These are phyloP conservation scores for Deroplatys truncata DNA, from an alignment of 2,888 invertebrate species.

Conservation along the genomic window DNA sequence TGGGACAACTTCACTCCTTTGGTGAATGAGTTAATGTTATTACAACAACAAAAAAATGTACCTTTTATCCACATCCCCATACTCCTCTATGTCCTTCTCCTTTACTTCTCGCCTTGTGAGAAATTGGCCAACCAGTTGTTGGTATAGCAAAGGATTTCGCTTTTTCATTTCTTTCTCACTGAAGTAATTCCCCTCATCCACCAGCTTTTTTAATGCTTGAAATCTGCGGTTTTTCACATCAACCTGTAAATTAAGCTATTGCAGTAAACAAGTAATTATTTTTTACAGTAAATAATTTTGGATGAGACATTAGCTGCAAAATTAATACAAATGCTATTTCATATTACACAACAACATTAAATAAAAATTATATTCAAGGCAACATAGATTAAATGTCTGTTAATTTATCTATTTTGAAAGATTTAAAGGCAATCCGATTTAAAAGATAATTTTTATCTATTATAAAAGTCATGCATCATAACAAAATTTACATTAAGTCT, in stretches of 20 bases:
- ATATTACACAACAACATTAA: no score
- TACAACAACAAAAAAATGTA: neutral
- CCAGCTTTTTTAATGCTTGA: slow-evolving; percentile 71
- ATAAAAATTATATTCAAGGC: no score
- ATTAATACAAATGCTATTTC: no score
- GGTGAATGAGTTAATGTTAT: neutral
- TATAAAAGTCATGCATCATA: no score
- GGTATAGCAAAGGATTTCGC: slow-evolving; percentile 83
- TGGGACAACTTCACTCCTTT: no score
- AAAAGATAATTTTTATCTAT: no score
- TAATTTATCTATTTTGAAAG: no score
- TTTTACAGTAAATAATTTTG: neutral
- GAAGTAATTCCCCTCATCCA: slow-evolving; percentile 72
- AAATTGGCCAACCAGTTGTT: slow-evolving; percentile 84
- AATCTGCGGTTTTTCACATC: slow-evolving; percentile 75
- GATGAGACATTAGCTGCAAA: neutral
- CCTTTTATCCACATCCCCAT: slow-evolving; percentile 8
- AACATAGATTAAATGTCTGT: no score
- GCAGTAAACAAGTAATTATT: neutral
- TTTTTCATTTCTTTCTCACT: slow-evolving; percentile 91
- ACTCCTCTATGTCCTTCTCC: slow-evolving; percentile 49
- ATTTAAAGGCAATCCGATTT: no score
- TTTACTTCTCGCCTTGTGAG: slow-evolving; percentile 71
- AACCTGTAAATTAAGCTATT: slow-evolving; percentile 39
- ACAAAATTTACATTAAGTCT: no score